Evolutionary conservation across 2,797 vertebrate genomes (phyloP), one percentile per base, ranked within the genome.

Genomic region (Atherinosoma microstoma): DNA sequence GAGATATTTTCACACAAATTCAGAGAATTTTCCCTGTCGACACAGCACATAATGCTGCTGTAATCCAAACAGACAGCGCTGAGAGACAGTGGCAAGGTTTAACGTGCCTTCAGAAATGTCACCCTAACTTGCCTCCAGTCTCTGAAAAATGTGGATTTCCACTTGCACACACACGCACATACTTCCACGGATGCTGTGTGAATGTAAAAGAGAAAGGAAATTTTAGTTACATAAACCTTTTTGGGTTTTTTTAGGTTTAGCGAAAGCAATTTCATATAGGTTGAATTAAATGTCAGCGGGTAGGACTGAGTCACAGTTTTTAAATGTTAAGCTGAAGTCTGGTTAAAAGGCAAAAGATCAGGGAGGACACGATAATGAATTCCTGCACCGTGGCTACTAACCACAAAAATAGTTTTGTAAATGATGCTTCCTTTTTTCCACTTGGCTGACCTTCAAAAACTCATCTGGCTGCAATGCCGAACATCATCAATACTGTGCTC

Each of bases 41-140:
- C 78, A 27, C 57, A 9, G 12, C 51, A 8, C 45, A 61, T 59
- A 7, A 64, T 22, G 60, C 45, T 20, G 16, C 79, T 70, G 64
- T 90, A 89, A 93, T 90, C 82, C 61, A 54, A 89, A 75, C 89
- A 84, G 89, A 91, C 91, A 84, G 79, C 42, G 42, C 42, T 45
- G 75, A 34, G 71, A 84, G 79, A 88, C 80, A 56, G 67, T 68
- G 76, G 82, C 84, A 84, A 86, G 84, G 89, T 86, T 90, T 83
- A 77, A 81, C 64, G 38, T 82, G 87, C 85, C 87, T 87, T 87
- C 82, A 84, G 67, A 92, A 90, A 93, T 91, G 88, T 91, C 90
- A 89, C 66, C 57, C 62, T 30, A 29, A 70, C 68, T 73, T 34
- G 42, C 78, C 73, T 83, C 62, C 40, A 65, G 61, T 76, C 22